phyloP scores from a whole-genome alignment of 2,888 invertebrate species.

The Metallyticus violacea region DNA sequence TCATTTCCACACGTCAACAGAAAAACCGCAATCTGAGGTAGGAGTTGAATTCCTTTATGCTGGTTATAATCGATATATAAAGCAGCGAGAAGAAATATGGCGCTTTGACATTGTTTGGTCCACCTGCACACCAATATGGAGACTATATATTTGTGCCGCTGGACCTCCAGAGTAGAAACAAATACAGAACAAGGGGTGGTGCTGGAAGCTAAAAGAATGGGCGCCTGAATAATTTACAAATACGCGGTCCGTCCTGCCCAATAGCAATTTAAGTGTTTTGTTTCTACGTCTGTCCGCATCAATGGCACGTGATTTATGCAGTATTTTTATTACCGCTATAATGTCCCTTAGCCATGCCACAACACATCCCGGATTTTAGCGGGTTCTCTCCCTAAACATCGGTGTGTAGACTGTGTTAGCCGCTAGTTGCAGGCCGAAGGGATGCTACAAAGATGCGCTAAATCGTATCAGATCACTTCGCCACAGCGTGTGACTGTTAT shows the following conservation, averaged over 20 bases:
- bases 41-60: not conserved
- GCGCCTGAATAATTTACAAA: conserved; percentile 6
- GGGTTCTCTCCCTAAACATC: not conserved
- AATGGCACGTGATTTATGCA: conserved; percentile 1
- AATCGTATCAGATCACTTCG: too few species aligned
- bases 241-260: not conserved
- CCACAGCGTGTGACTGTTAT: too few species aligned
- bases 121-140: conserved; percentile 4
- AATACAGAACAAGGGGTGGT: not conserved
- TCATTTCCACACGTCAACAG: conserved; percentile 10
- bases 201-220: not conserved
- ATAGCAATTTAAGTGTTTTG: conserved; percentile 15
- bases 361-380: too few species aligned
- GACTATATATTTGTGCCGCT: not conserved
- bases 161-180: not conserved
- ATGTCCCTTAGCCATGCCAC: not conserved
- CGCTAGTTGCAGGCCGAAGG: too few species aligned
- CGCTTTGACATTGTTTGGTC: not conserved
- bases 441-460: too few species aligned
- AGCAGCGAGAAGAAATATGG: conserved; percentile 7
- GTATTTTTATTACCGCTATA: conserved; percentile 7
- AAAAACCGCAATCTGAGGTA: not conserved
- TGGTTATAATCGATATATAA: conserved; percentile 6
- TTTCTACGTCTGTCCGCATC: not conserved
- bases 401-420: too few species aligned